phyloP scores from a whole-genome alignment of 2,888 invertebrate genomes.

The Didymodactylos carnosus region DNA sequence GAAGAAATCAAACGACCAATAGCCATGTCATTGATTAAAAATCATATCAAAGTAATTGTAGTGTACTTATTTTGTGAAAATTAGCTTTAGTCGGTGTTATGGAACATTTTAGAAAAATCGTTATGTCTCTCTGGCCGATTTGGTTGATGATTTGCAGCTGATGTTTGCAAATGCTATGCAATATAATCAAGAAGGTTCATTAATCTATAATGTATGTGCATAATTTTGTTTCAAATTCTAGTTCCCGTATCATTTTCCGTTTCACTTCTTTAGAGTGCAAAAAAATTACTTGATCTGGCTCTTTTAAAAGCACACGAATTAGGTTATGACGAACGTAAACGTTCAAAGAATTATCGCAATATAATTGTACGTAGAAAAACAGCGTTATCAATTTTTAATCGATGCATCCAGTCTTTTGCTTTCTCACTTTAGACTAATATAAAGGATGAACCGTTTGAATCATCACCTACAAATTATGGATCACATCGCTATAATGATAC shows the following conservation, averaged over 20 bases:
- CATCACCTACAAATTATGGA: too few species aligned
- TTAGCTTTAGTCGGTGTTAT: too few species aligned
- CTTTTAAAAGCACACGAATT: neutral
- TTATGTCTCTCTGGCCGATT: neutral
- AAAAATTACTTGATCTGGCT: neutral
- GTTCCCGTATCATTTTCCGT: neutral
- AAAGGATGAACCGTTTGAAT: neutral
- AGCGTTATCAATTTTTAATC: neutral
- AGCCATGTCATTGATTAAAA: conserved; percentile 64
- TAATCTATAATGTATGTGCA: conserved; percentile 3
- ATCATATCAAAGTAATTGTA: conserved; percentile 30
- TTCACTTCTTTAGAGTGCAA: conserved; percentile 2
- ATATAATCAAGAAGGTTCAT: conserved; percentile 8
- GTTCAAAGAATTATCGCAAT: neutral
- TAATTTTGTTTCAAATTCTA: neutral
- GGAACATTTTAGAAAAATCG: neutral
- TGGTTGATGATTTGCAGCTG: conserved; percentile 8
- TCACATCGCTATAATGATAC: too few species aligned
- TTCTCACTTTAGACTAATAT: neutral
- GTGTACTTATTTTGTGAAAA: neutral
- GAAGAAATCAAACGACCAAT: conserved; percentile 85
- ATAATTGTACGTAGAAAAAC: too few species aligned
- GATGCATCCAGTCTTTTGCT: too few species aligned
- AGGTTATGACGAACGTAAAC: neutral
- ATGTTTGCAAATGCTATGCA: conserved; percentile 14